Evolutionary conservation across 2,113 vertebrate species (phyloP), one percentile per base, ranked within the genome.

Genomic region (Ctenodactylus gundi): DNA sequence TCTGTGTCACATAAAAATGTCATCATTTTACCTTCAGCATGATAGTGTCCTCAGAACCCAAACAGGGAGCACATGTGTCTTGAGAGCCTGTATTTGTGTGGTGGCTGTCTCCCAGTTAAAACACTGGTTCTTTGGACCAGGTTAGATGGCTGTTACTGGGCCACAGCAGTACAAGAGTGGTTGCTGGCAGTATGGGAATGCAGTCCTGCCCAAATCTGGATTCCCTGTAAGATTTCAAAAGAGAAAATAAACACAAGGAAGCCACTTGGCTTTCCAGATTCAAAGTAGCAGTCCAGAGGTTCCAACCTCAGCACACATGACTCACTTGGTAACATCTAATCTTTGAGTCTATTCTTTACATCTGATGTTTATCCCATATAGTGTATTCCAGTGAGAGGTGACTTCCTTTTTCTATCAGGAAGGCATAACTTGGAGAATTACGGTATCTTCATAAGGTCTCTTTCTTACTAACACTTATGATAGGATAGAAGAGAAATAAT

Each of bases 401-500:
- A 39, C 53, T 44, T 64, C 46, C 25, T 51, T 8, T 62, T 85
- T 67, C 46, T 18, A 65, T 76, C 36, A 49, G 55, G 85, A 73
- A 72, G 51, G 31, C 13, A 3, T 86, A 46, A 57, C 36, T 81
- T 75, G 31, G 34, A 91, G 65, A 85, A 31, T 93, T 91, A 77
- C 18, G 58, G 9, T 77, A 9, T 91, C 27, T 90, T 91, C 94
- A 77, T 53, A 84, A 77, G 58, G 65, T 75, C 36, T 55, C 60
- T 80, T 91, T 86, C 7, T 44, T 78, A 67, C 64, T 95, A 64
- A 77, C 2, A 0, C 44, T 85, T 68, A 34, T 60, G 18, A 83
- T 49, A 75, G 58, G 46, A 90, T 91, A 94, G 41, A 73, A 84
- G 57, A 73, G 46, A 90, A 65, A 73, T 82, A 81, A 57, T 90